phyloP scores from a whole-genome alignment of 64 coral and sea anemone species.

The Hydrozoanthus tunicans region DNA sequence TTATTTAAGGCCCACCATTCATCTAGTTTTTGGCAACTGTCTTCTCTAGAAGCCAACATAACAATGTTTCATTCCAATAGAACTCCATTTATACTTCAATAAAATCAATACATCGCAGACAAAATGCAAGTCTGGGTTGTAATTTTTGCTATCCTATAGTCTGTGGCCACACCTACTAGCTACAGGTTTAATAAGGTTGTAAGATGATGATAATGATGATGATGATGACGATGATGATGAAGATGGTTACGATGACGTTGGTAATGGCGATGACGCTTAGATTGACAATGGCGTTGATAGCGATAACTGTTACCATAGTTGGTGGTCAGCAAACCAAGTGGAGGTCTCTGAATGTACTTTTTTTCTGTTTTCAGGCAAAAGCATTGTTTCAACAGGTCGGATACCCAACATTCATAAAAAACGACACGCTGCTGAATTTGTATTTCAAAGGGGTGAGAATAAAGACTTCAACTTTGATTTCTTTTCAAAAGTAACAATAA shows the following conservation, averaged over 20 bases:
- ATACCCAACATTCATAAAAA: constrained; percentile 26
- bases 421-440: constrained; percentile 20
- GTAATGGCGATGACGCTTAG: not conserved
- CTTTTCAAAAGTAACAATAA: not conserved
- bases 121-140: too few relatives aligned
- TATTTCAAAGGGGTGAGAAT: constrained; percentile 37
- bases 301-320: too few relatives aligned
- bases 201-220: not conserved
- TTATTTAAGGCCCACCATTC: too few relatives aligned
- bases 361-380: constrained; percentile 17
- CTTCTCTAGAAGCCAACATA: too few relatives aligned
- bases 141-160: too few relatives aligned
- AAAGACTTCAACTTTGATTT: not conserved
- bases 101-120: too few relatives aligned
- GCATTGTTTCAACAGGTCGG: constrained; percentile 39
- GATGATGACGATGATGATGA: not conserved
- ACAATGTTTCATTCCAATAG: too few relatives aligned
- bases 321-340: not conserved
- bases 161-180: too few relatives aligned
- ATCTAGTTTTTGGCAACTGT: too few relatives aligned
- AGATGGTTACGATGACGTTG: not conserved
- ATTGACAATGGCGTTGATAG: not conserved
- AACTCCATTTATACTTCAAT: too few relatives aligned
- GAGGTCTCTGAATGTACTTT: not conserved
- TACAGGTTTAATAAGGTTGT: too few relatives aligned